phyloP scores from a whole-genome alignment of 2,797 vertebrate genomes.

The Sebastes oblongus region DNA sequence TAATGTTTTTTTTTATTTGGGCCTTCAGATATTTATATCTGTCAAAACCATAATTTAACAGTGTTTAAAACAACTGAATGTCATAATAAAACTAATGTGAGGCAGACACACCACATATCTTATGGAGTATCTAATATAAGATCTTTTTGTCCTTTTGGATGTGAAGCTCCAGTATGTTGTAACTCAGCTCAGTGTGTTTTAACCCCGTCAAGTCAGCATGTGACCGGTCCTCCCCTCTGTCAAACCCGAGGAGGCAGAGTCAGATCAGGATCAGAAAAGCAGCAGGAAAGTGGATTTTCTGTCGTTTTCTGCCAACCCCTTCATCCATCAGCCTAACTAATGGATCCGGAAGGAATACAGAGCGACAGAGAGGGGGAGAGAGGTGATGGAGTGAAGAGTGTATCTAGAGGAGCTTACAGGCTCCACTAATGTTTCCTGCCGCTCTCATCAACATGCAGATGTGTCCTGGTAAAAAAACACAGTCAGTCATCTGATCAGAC shows the following conservation, averaged over 20 bases:
- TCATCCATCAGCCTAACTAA: constrained; percentile 69
- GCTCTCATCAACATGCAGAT: constrained; percentile 29
- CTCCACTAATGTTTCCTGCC: constrained; percentile 6
- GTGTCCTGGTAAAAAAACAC: not conserved
- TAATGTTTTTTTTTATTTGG: not conserved
- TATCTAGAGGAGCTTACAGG: not conserved
- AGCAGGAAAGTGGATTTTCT: constrained; percentile 52
- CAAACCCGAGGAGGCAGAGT: constrained; percentile 11
- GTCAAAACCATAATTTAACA: too few relatives aligned
- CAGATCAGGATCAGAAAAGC: constrained; percentile 42
- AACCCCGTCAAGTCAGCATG: constrained; percentile 22
- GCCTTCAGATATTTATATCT: too few relatives aligned
- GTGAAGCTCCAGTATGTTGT: not conserved
- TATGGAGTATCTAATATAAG: not conserved
- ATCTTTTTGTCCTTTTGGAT: not conserved
- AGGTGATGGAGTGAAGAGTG: constrained; percentile 6
- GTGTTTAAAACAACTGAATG: too few relatives aligned
- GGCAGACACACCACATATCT: not conserved
- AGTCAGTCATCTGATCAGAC: constrained; percentile 24
- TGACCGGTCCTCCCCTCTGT: constrained; percentile 21
- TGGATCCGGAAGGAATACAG: constrained; percentile 49
- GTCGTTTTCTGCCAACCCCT: constrained; percentile 23
- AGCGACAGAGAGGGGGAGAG: not conserved
- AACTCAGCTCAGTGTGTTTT: not conserved
- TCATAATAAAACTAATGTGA: not conserved